phyloP scores from a whole-genome alignment of 2,797 vertebrate genomes.

The Cynopterus sphinx region DNA sequence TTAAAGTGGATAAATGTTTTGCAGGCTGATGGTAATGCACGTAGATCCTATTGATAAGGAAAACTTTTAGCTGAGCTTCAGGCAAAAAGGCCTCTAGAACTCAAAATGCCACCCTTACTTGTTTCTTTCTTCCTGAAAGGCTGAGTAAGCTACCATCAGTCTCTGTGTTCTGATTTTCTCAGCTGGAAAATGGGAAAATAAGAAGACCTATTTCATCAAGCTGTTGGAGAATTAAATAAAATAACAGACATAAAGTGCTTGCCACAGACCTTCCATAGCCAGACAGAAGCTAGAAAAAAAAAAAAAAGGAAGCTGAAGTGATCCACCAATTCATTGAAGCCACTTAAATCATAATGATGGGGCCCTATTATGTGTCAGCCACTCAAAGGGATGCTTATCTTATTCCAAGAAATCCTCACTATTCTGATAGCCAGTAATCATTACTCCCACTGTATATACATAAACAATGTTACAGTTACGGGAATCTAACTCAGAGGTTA shows the following conservation, averaged over 20 bases:
- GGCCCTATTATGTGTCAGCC: not conserved
- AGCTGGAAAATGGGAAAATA: not conserved
- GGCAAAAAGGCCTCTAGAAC: not conserved
- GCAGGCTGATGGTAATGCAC: not conserved
- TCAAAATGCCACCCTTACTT: not conserved
- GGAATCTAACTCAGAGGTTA: not conserved
- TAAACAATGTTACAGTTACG: not conserved
- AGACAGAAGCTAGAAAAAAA: not conserved
- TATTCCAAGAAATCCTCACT: not conserved
- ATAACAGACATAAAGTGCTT: not conserved
- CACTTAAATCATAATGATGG: not conserved
- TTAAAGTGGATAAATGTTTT: not conserved
- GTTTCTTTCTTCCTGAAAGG: not conserved
- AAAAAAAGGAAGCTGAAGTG: not conserved
- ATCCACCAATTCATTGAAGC: not conserved
- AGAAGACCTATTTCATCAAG: not conserved
- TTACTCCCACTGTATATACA: not conserved
- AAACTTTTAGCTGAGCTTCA: not conserved
- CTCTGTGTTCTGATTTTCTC: not conserved
- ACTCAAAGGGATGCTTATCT: not conserved
- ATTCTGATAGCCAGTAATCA: not conserved
- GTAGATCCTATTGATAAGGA: not conserved
- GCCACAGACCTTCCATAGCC: not conserved
- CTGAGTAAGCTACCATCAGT: not conserved
- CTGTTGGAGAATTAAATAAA: not conserved